phyloP scores from a whole-genome alignment of 2,888 invertebrate genomes.

The Bellardia bayeri region DNA sequence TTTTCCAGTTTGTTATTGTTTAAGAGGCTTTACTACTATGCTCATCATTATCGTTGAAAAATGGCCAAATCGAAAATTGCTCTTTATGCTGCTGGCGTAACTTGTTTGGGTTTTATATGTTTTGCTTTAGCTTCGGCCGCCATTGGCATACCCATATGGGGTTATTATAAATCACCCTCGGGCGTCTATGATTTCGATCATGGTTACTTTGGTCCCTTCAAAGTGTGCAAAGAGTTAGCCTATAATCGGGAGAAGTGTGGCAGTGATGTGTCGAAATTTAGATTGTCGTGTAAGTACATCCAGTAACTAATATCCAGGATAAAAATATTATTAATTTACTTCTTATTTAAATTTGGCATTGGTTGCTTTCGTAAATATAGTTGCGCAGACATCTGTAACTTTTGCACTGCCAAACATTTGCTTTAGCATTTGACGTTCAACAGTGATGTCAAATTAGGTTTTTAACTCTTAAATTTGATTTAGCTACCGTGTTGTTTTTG shows the following conservation, averaged over 20 bases:
- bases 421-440: too few species aligned
- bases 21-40: slow-evolving; percentile 69
- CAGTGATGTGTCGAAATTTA: slow-evolving; percentile 90
- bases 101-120: slow-evolving; percentile 88
- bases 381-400: too few species aligned
- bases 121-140: slow-evolving; percentile 93
- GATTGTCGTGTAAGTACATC: slow-evolving; percentile 89
- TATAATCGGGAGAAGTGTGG: slow-evolving; percentile 94
- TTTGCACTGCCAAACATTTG: too few species aligned
- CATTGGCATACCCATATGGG: slow-evolving; percentile 94
- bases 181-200: slow-evolving; percentile 88
- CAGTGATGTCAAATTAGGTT: too few species aligned
- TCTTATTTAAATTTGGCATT: too few species aligned
- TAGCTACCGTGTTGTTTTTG: too few species aligned
- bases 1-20: slow-evolving; percentile 2
- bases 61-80: slow-evolving; percentile 84
- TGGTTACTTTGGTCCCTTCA: slow-evolving; percentile 95
- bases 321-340: too few species aligned
- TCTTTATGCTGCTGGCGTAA: slow-evolving; percentile 84
- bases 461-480: too few species aligned
- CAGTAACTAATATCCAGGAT: too few species aligned
- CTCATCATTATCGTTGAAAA: slow-evolving; percentile 75
- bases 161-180: slow-evolving; percentile 88
- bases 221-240: slow-evolving; percentile 91
- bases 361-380: too few species aligned